Percentiles rank a stretch among this genome's conserved stretches.
These are phyloP conservation scores for Hirtodrosophila cameraria DNA, from an alignment of 2,888 invertebrate genomes.

Conservation along the genomic window DNA sequence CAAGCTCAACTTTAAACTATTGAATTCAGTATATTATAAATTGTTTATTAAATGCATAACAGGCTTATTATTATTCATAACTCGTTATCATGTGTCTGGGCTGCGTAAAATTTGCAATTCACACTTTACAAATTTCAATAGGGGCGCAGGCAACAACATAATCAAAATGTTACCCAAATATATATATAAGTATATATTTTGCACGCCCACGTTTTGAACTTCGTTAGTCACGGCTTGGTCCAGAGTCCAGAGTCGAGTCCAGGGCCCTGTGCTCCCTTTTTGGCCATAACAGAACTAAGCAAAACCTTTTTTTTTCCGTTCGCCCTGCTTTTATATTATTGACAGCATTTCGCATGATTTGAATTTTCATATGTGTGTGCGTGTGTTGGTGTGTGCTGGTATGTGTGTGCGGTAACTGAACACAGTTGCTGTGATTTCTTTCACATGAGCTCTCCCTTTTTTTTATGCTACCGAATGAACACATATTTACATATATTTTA, in stretches of 20 bases:
- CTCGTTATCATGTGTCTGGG: constrained; percentile 58
- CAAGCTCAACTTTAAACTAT: constrained; percentile 1
- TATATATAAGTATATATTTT: constrained; percentile 22
- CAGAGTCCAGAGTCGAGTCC: constrained; percentile 7
- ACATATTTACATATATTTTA: constrained; percentile 83
- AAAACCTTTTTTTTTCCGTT: constrained; percentile 30
- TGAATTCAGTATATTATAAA: background rate
- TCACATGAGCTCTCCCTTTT: constrained; percentile 46
- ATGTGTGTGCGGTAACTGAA: constrained; percentile 32
- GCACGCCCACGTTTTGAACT: constrained; percentile 63
- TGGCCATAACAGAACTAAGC: constrained; percentile 16
- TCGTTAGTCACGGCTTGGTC: constrained; percentile 70
- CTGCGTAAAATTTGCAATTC: constrained; percentile 79
- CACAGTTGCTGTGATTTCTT: constrained; percentile 74
- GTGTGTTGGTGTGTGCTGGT: constrained; percentile 15
- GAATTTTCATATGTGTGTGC: constrained; percentile 65
- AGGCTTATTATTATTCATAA: constrained; percentile 78
- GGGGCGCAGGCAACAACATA: constrained; percentile 28
- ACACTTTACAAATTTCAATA: constrained; percentile 78
- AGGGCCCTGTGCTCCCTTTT: constrained; percentile 31
- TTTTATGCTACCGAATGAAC: constrained; percentile 53
- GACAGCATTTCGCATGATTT: constrained; percentile 79
- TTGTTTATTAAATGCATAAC: constrained; percentile 1
- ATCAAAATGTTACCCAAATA: constrained; percentile 11
- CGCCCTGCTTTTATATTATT: constrained; percentile 59